These are phyloP conservation scores for Sturnus vulgaris DNA, from an alignment of 2,113 vertebrate genomes.

Conservation along the genomic window DNA sequence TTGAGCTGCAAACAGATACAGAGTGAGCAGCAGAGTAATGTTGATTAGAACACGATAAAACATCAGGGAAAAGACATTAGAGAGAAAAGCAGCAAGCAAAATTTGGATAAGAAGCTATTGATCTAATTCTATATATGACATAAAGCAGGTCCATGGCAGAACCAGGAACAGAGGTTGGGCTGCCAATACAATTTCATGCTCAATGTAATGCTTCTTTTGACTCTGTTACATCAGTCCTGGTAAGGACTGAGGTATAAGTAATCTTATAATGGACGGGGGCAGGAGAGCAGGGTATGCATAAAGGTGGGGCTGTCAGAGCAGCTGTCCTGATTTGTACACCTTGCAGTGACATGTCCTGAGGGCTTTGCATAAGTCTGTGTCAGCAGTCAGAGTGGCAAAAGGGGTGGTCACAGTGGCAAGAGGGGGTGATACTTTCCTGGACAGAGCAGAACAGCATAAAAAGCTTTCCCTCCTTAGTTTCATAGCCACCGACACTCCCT, in stretches of 20 bases:
- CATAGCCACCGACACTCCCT: not conserved
- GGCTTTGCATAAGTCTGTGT: not conserved
- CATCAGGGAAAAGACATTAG: not conserved
- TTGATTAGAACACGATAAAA: slow-evolving; percentile 2
- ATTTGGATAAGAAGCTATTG: not conserved
- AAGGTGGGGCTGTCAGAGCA: not conserved
- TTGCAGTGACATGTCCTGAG: not conserved
- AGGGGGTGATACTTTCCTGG: not conserved
- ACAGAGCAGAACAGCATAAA: not conserved
- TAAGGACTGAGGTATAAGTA: not conserved
- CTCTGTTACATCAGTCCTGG: not conserved
- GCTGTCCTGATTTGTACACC: too few species aligned
- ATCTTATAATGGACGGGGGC: not conserved
- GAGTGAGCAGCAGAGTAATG: not conserved
- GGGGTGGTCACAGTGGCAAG: not conserved
- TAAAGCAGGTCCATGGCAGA: not conserved
- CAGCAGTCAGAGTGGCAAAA: not conserved
- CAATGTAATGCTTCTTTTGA: not conserved
- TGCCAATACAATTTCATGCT: not conserved
- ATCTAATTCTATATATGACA: not conserved
- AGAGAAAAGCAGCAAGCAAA: not conserved
- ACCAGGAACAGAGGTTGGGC: not conserved
- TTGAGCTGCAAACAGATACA: not conserved
- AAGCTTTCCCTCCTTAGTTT: not conserved
- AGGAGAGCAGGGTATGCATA: not conserved